Base-by-base conservation (phyloP, 2,888 invertebrate genomes). In the Neoaliturus tenellus region DNA sequence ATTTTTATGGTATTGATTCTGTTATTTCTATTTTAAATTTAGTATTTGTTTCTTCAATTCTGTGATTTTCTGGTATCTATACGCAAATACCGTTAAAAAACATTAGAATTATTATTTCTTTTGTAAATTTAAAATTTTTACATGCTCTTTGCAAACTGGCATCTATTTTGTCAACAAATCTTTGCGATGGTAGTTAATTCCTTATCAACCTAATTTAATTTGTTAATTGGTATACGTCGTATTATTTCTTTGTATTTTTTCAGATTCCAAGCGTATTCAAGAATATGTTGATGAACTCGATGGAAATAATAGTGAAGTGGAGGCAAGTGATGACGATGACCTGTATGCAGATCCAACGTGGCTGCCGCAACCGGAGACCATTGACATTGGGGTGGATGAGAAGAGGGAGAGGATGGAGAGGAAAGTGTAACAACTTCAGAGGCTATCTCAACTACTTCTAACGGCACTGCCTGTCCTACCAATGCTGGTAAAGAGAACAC, bases 201-300 rank as follows among this genome's bases (percentile, higher is more conserved):
- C 39, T 39, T 8, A 39, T 39, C 39, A 39, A 8, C 12, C 12
- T 5, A 39, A 12, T 5, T 39, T 8, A 39, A 39, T 39, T 8
- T 12, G 39, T 39, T 8, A 8, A 8, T 39, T 12, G 39, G 39
- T 12, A 12, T 39, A 8, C 12, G 12, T 8, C 10, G 17, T 55
- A 55, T 55, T 55, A 55, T 55, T 55, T 55, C 17, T 55, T 55
- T 55, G 3, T 39, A 33, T 28, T 28, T 73, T 73, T 33, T n/a
- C 39, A 73, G 73, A 73, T 33, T 35, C 73, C 20, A 28, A 33
- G 20, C 73, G 73, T 5, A 35, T 73, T 33, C 20, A 73, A 17
- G 73, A 73, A 33, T 73, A 35, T 73, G 73, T 73, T 12, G 73
- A 73, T 14, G 14, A 73, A 28, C 35, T 73, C 20, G 35, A 73